Percentiles rank a stretch among this genome's conserved stretches.
These are phyloP conservation scores for Aphelocoma californica DNA, from an alignment of 2,797 vertebrate genomes.

Conservation along the genomic window DNA sequence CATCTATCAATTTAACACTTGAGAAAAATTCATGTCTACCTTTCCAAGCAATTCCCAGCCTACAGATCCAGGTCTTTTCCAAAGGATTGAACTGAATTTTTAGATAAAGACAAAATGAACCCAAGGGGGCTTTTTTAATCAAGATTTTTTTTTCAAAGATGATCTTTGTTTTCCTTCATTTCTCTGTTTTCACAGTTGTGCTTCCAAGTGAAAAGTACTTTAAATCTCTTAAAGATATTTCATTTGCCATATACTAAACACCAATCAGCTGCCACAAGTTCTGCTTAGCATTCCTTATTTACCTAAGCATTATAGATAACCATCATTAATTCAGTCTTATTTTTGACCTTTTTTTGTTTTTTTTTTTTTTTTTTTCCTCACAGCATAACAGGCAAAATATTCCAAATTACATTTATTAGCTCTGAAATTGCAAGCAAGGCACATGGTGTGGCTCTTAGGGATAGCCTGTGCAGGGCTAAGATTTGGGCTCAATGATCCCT, in stretches of 20 bases:
- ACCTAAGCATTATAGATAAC: not conserved
- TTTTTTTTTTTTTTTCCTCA: not conserved
- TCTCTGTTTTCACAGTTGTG: not conserved
- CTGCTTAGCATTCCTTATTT: not conserved
- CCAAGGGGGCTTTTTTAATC: rapidly evolving
- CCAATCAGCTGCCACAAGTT: not conserved
- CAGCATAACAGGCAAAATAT: not conserved
- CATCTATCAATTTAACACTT: not conserved
- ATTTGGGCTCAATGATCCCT: not conserved
- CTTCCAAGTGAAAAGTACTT: not conserved
- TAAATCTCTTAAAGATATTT: not conserved
- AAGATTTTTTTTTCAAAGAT: not conserved
- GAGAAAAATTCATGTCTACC: not conserved
- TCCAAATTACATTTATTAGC: not conserved
- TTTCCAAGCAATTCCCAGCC: not conserved
- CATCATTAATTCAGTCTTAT: not conserved
- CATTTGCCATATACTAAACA: not conserved
- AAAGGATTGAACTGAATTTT: not conserved
- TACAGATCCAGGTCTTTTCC: not conserved
- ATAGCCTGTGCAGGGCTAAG: not conserved
- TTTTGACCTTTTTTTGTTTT: not conserved
- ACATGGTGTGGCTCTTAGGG: not conserved
- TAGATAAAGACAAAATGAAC: not conserved
- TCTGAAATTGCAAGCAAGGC: not conserved
- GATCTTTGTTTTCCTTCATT: not conserved